These are phyloP conservation scores for Phoebastria nigripes DNA, from an alignment of 2,797 vertebrate genomes.

Conservation along the genomic window DNA sequence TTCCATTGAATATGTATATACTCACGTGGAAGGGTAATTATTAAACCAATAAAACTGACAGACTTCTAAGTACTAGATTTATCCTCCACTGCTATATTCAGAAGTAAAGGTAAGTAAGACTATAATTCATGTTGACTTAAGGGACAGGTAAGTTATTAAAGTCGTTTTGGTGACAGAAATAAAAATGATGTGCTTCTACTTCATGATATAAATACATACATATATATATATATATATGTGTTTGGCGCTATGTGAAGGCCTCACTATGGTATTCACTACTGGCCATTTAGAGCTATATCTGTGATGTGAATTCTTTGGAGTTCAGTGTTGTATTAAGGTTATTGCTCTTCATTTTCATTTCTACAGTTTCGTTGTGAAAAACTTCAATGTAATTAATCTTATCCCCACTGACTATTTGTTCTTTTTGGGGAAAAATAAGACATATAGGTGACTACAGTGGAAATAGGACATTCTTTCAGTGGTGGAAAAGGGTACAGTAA, in stretches of 20 bases:
- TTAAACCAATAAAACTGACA: background rate
- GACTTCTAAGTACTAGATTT: background rate
- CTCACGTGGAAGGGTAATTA: background rate
- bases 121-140: background rate
- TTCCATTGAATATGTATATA: background rate
- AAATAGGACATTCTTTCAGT: background rate
- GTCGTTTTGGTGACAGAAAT: background rate
- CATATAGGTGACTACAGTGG: fast-evolving
- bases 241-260: background rate
- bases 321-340: background rate
- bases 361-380: background rate
- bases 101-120: background rate
- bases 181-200: background rate
- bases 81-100: background rate
- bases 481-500: background rate
- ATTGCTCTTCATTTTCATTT: background rate
- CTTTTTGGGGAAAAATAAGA: background rate
- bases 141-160: background rate
- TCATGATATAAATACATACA: background rate
- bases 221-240: background rate
- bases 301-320: background rate
- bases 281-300: background rate
- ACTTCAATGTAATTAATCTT: background rate
- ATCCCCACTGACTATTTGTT: background rate
- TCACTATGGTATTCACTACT: background rate